Conservation (phyloP, 2,113 vertebrate species). For the Phoenicopterus ruber region DNA sequence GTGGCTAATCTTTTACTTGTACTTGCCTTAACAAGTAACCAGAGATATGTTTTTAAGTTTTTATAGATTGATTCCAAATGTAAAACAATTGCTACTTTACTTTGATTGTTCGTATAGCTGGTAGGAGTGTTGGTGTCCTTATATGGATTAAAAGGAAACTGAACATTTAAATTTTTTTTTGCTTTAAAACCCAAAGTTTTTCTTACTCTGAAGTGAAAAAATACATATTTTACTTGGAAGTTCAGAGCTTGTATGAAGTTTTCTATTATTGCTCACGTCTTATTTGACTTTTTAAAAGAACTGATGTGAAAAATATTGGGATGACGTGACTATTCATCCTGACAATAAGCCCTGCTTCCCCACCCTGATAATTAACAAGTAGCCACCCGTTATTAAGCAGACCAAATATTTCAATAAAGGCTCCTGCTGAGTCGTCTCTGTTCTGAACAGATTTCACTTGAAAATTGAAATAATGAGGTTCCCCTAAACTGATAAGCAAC, state of each 20-base stretch:
- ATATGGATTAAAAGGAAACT: neutral
- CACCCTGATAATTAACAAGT: conserved; percentile 71
- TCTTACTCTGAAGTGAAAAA: neutral
- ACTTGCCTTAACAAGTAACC: conserved; percentile 11
- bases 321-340: conserved; percentile 78
- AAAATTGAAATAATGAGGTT: conserved; percentile 66
- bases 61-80: conserved; percentile 60
- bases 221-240: neutral
- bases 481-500: conserved; percentile 21
- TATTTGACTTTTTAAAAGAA: conserved; percentile 64
- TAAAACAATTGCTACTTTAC: neutral
- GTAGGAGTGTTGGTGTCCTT: neutral
- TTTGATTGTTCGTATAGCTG: neutral
- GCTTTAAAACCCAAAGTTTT: neutral
- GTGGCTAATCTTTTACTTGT: neutral
- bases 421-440: conserved; percentile 33
- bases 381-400: conserved; percentile 65
- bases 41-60: conserved; percentile 18
- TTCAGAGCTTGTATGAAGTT: conserved; percentile 30
- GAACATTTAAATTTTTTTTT: neutral
- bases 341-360: conserved; percentile 70
- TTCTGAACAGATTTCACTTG: conserved; percentile 22
- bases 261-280: conserved; percentile 64
- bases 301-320: conserved; percentile 69
- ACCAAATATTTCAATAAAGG: conserved; percentile 53